Evolutionary conservation across 1,140 invertebrate genomes (phyloP), one percentile per base, ranked within the genome.

Genomic region (Penaeus vannamei): DNA sequence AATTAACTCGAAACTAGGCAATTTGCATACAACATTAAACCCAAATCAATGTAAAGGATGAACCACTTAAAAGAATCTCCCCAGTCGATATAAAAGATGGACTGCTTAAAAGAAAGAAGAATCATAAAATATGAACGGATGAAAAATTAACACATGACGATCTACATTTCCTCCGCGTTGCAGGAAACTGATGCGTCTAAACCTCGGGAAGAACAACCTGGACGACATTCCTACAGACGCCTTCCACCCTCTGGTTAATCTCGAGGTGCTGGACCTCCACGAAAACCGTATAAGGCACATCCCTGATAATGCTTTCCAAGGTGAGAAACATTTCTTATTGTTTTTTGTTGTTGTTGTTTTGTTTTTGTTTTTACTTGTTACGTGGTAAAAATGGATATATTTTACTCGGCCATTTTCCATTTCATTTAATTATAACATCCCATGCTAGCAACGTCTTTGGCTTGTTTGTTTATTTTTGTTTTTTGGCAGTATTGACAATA

Each of bases 251-350:
- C 93, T 97, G 88, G 95, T 96, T 90, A 97, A 95, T 90, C 93
- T 98, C 69, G 96, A 96, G 92, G 97, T 96, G 92, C 93, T 98
- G 19, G 97, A 98, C 93, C 95, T 98, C 93, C 96, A 96, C 88
- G 94, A 94, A 92, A 96, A 97, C 93, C 93, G 94, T 91, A 97
- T 98, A 79, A 93, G 94, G 12, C 93, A 94, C 20, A 97, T 98
- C 85, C 93, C 94, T 23, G 96, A 97, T 92, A 96, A 96, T 19
- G 96, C 97, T 93, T 97, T 98, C 93, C 95, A 95, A 94, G 97
- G 97, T 97, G 94, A 92, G 92, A 93, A 93, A 23, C 42, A 84
- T 0, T 42, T 17, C 14, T 53, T 53, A 14, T 17, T 53, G 3
- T 10, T 10, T 46, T 0, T 95, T 95, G 59, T 82, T 46, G 3